Percentiles rank a stretch among this genome's conserved stretches.
Evolutionary conservation across 1,140 invertebrate genomes (phyloP).

Genomic region (Drosophila trapezifrons): DNA sequence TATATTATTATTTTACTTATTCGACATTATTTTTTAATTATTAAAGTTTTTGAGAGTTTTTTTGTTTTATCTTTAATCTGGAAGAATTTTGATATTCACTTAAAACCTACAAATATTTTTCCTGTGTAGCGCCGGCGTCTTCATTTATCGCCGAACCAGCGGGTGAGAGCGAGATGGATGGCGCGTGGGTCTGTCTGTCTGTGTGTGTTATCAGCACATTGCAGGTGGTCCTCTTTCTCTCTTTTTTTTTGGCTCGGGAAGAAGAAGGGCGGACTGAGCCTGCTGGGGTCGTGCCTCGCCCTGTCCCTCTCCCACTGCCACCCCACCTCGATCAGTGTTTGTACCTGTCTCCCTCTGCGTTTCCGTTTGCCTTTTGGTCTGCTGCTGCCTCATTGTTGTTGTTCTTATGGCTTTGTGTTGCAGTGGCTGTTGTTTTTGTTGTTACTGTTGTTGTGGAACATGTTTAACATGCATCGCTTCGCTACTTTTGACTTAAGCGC

Average conservation of each 20-base stretch:
- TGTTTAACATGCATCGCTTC: constrained; percentile 77
- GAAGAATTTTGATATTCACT: too few relatives aligned
- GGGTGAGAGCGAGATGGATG: constrained; percentile 19
- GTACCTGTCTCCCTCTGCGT: constrained; percentile 21
- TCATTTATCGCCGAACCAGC: constrained; percentile 64
- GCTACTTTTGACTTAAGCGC: constrained; percentile 58
- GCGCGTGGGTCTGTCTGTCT: constrained; percentile 17
- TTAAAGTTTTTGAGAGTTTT: too few relatives aligned
- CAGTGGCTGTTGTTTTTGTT: constrained; percentile 8
- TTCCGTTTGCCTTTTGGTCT: constrained; percentile 66
- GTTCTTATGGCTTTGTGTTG: constrained; percentile 9
- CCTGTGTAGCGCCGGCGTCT: constrained; percentile 74
- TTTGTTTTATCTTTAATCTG: too few relatives aligned
- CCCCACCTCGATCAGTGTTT: constrained; percentile 12
- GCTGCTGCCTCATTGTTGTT: constrained; percentile 26
- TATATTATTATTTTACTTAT: too few relatives aligned
- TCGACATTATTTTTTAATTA: too few relatives aligned
- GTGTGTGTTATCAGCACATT: constrained; percentile 79
- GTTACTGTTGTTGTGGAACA: constrained; percentile 57
- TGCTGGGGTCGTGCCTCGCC: constrained; percentile 33
- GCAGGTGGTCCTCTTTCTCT: constrained; percentile 68
- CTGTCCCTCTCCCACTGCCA: constrained; percentile 5
- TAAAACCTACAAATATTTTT: too few relatives aligned
- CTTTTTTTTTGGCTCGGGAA: constrained; percentile 25
- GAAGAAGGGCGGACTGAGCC: constrained; percentile 24